phyloP scores from a whole-genome alignment of 2,797 vertebrate species.

The Peromyscus melanophrys region DNA sequence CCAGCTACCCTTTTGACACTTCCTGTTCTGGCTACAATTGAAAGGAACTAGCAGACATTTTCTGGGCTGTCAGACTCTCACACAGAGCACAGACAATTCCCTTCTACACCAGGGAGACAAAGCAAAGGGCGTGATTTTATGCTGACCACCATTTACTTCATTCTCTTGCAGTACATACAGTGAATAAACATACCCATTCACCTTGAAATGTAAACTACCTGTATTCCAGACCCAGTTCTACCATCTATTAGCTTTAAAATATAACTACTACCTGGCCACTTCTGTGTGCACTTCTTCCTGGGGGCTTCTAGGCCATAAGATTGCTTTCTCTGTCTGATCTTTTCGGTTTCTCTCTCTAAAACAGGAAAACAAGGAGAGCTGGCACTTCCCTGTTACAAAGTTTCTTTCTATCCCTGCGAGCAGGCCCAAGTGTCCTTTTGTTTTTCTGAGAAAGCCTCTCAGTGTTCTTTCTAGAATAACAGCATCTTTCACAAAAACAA shows the following conservation, averaged over 20 bases:
- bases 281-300: neutral
- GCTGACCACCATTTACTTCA: neutral
- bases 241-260: neutral
- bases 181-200: neutral
- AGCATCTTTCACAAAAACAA: neutral
- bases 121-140: neutral
- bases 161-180: neutral
- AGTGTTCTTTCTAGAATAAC: neutral
- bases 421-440: neutral
- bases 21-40: neutral
- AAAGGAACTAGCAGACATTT: constrained; percentile 42
- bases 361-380: neutral
- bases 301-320: neutral
- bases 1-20: neutral
- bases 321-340: neutral
- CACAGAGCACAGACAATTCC: neutral
- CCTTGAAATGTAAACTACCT: neutral
- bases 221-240: neutral
- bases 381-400: neutral
- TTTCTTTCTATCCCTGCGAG: neutral
- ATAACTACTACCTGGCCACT: neutral
- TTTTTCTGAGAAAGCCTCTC: neutral
- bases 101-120: neutral
- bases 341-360: neutral
- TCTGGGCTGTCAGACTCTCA: neutral